phyloP scores from a whole-genome alignment of 2,888 invertebrate species.

The Phyto melanocephala region DNA sequence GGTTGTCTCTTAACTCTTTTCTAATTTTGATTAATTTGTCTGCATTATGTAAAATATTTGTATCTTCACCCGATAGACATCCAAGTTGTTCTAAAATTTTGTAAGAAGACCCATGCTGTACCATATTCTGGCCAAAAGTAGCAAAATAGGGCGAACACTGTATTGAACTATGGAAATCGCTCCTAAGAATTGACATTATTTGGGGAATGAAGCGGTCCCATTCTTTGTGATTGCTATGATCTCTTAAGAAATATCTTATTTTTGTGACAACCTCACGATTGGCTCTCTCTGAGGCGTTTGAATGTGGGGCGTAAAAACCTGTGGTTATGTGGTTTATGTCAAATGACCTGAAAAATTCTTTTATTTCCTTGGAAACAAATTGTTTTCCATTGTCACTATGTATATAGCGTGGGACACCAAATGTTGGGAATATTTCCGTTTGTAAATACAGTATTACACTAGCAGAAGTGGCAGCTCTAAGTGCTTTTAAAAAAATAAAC shows the following conservation, averaged over 20 bases:
- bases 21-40: too few species aligned
- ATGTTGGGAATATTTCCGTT: slow-evolving; percentile 32
- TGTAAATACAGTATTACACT: slow-evolving; percentile 27
- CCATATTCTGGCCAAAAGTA: too few species aligned
- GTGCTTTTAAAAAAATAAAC: background rate
- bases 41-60: too few species aligned
- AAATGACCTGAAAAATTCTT: slow-evolving; percentile 6
- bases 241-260: background rate
- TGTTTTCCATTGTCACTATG: slow-evolving; percentile 57
- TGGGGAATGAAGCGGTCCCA: slow-evolving; percentile 13
- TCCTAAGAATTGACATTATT: background rate
- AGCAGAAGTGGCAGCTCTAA: background rate
- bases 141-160: too few species aligned
- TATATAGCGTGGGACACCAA: slow-evolving; percentile 42
- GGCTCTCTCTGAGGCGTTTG: slow-evolving; percentile 55
- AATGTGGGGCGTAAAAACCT: slow-evolving; percentile 47
- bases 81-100: too few species aligned
- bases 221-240: background rate
- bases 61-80: too few species aligned
- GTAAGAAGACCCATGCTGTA: too few species aligned
- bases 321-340: slow-evolving; percentile 45
- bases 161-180: too few species aligned
- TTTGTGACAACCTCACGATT: slow-evolving; percentile 38
- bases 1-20: too few species aligned
- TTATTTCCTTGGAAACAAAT: slow-evolving; percentile 40